Evolutionary conservation across 2,113 vertebrate species (phyloP), one percentile per base, ranked within the genome.

Genomic region (Hemibagrus wyckioides): DNA sequence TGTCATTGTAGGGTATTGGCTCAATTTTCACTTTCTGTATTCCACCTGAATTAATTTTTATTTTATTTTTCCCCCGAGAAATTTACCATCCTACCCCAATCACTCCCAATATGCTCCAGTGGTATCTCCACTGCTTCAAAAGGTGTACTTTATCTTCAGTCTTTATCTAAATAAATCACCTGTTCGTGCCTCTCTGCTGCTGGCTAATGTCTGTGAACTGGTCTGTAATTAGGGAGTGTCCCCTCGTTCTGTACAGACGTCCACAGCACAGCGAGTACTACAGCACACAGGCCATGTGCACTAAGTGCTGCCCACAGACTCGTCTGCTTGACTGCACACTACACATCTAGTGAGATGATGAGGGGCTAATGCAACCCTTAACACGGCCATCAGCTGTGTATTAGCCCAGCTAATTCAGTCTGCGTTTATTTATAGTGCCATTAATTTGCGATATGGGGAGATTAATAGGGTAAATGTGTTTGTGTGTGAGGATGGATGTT

Each of bases 121-220:
- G 33, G 21, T 65, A 23, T 52, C 44, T 21, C 30, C 44, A 80
- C 61, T 41, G 41, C 75, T 39, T 25, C 41, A n/a, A 41, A 44
- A 87, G 80, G 54, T 80, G 91, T 89, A 84, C 50, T 91, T 93
- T 92, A 88, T 92, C 89, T 91, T 92, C 93, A 44, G 33, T n/a
- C n/a, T n/a, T n/a, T n/a, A n/a, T n/a, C 90, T 91, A 92, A 93
- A 90, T 92, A 90, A 89, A 89, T 92, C 91, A 93, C 91, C 90
- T 92, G 91, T 91, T 85, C 83, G 86, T 92, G 89, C 91, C 82
- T 88, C 57, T n/a, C 87, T 61, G 73, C 25, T 59, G 85, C 85
- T 67, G 86, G 79, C 56, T 87, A 87, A 85, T 83, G 65, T 39
- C 80, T 82, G 83, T 69, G 73, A n/a, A 92, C 86, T 73, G 4